Base-by-base conservation (phyloP, 2,113 vertebrate genomes). In the Gymnocephalus cernua region DNA sequence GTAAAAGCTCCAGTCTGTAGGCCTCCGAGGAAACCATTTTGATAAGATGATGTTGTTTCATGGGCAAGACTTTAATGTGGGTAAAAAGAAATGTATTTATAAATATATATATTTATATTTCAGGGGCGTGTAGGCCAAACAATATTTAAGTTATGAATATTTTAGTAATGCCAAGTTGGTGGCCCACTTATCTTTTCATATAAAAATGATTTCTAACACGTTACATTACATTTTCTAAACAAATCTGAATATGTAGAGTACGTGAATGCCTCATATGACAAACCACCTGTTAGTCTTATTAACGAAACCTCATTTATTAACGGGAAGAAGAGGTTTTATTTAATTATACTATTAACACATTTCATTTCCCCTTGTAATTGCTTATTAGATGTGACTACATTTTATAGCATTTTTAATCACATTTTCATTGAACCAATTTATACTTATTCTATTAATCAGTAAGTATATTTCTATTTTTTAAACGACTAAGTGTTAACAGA, bases 1-100 rank as follows among this genome's bases (percentile, higher is more conserved):
- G 68, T 86, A 85, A 92, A 89, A 80, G 45, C 54, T 47, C 4
- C 83, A 59, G 50, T 51, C 62, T 85, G 47, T 15, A 35, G 68
- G 75, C 48, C 62, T 53, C 6, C 6, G 18, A 72, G 50, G 53
- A 54, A 38, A 65, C 59, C 27, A 45, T 47, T 58, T 75, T 51
- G 9, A 13, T 47, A 15, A 27, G 27, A 41, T 57, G 35, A 9
- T 59, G 29, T 11, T 70, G n/a, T 63, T 79, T 72, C 51, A 61
- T 12, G 45, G 63, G n/a, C 38, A 51, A 5, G 63, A 78, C 23
- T 54, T 81, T 65, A 32, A 68, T 63, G 10, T 41, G 19, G 18
- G 7, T 72, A 23, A 78, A 61, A 19, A 47, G 0, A 63, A 23
- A 70, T 68, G 0, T 25, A 61, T 75, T 56, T 16, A 64, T 19